Percentiles rank a stretch among this genome's conserved stretches.
Conservation (phyloP, 2,113 vertebrate genomes). For the Pholis gunnellus region DNA sequence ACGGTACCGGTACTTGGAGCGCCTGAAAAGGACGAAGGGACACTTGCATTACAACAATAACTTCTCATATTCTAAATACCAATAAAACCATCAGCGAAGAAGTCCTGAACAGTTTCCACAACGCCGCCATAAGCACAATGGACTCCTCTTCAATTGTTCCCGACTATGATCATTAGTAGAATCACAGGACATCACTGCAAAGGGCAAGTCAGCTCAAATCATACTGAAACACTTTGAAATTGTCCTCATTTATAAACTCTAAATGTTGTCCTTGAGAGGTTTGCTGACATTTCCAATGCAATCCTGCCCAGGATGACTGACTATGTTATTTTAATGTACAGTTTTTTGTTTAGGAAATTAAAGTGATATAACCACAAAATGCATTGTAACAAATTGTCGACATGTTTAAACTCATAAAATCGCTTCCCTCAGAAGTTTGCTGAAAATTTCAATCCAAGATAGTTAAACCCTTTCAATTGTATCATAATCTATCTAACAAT, state of each 20-base stretch:
- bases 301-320: neutral
- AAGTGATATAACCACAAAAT: neutral
- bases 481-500: constrained; percentile 17
- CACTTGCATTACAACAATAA: neutral
- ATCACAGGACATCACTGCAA: neutral
- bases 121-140: neutral
- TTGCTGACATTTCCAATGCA: neutral
- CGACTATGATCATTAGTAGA: neutral
- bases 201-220: neutral
- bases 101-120: neutral
- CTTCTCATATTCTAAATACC: neutral
- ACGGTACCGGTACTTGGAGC: neutral
- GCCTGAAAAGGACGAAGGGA: neutral
- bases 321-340: neutral
- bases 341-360: neutral
- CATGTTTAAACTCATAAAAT: neutral
- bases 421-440: neutral
- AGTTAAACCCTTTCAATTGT: constrained; percentile 24
- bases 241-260: neutral
- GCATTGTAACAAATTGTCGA: neutral
- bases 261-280: neutral
- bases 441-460: neutral
- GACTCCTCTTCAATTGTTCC: neutral
- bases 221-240: neutral
- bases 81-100: neutral